phyloP scores from a whole-genome alignment of 1,140 invertebrate genomes.

The Trachymyrmex cornetzi region DNA sequence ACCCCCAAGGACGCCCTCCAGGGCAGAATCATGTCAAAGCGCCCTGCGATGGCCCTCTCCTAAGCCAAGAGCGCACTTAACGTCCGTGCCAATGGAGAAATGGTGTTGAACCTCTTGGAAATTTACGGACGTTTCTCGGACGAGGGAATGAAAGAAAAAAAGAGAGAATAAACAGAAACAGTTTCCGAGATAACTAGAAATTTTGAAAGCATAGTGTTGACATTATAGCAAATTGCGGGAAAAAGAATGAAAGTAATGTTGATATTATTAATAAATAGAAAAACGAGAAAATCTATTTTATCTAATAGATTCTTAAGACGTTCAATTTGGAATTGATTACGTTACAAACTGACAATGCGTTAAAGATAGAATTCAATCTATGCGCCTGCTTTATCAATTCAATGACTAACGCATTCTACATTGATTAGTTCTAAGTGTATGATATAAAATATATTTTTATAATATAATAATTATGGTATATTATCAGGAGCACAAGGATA shows the following conservation, averaged over 20 bases:
- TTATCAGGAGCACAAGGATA: background rate
- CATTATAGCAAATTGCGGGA: background rate
- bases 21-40: constrained; percentile 86
- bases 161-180: background rate
- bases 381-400: background rate
- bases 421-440: constrained; percentile 34
- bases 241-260: background rate
- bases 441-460: constrained; percentile 5
- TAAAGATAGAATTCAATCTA: background rate
- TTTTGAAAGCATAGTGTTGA: background rate
- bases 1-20: constrained; percentile 83
- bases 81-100: constrained; percentile 82
- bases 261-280: constrained; percentile 11
- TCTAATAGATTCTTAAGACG: background rate
- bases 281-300: background rate
- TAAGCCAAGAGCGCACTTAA: constrained; percentile 82
- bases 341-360: background rate
- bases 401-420: constrained; percentile 1
- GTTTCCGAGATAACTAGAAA: background rate
- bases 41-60: constrained; percentile 84
- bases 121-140: background rate
- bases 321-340: background rate
- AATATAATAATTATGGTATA: constrained; percentile 19
- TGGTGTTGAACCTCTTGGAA: constrained; percentile 81
- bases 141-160: background rate